Conservation (phyloP, 2,113 vertebrate genomes). For the Aphyosemion australe region DNA sequence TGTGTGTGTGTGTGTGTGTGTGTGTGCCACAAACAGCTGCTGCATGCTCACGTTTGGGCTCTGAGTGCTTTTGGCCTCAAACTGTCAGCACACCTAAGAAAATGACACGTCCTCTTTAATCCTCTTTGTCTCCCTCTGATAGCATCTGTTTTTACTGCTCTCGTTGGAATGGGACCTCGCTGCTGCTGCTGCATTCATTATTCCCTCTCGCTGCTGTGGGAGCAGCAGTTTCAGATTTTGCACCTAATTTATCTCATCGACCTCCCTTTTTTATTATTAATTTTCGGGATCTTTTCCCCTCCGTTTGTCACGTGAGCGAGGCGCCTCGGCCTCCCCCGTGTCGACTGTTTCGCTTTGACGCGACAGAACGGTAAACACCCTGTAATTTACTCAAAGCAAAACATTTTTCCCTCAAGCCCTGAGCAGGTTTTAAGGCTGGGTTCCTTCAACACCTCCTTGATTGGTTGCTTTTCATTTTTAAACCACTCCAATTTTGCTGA, state of each 20-base stretch:
- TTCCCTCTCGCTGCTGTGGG: constrained; percentile 1
- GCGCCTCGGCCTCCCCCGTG: too few species aligned
- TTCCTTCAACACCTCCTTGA: too few species aligned
- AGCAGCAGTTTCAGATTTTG: constrained; percentile 4
- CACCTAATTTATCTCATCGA: not conserved
- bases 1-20: not conserved
- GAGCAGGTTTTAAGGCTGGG: not conserved
- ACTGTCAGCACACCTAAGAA: constrained; percentile 61
- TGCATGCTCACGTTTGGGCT: not conserved
- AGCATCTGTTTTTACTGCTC: constrained; percentile 47
- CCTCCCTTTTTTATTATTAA: too few species aligned
- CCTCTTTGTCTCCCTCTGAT: constrained; percentile 23
- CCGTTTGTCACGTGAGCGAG: constrained; percentile 2
- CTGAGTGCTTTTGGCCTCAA: constrained; percentile 52
- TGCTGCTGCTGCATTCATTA: constrained; percentile 25
- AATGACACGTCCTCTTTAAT: constrained; percentile 35
- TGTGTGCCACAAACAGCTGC: constrained; percentile 31
- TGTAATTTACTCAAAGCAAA: constrained; percentile 27
- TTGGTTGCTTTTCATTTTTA: too few species aligned
- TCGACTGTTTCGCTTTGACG: constrained; percentile 28
- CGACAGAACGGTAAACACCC: constrained; percentile 15
- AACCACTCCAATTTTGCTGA: not conserved
- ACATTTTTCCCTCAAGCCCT: not conserved
- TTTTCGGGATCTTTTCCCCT: not conserved
- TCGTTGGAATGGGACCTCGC: constrained; percentile 28